Conservation (phyloP, 2,113 vertebrate genomes). For the Ictalurus furcatus region DNA sequence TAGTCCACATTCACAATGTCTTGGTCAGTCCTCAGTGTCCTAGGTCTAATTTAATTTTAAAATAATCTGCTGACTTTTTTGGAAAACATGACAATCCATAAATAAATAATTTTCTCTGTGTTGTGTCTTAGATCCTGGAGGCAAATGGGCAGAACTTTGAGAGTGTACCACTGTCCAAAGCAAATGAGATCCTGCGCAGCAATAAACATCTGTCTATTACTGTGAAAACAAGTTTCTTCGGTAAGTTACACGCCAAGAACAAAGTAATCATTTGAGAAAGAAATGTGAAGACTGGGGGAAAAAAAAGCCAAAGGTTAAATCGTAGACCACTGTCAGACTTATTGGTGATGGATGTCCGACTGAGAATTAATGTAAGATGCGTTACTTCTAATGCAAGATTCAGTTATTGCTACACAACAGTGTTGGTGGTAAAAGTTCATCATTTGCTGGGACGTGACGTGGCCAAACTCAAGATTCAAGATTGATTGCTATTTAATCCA, state of each 20-base stretch:
- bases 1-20: not conserved
- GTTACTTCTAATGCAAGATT: not conserved
- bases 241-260: slow-evolving; percentile 64
- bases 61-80: not conserved
- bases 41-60: not conserved
- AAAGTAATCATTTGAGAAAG: not conserved
- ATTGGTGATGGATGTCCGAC: not conserved
- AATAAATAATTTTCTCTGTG: slow-evolving; percentile 32
- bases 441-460: not conserved
- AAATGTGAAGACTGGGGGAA: not conserved
- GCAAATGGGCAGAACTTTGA: slow-evolving; percentile 99
- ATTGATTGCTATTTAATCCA: not conserved
- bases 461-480: not conserved
- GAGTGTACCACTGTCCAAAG: slow-evolving; percentile 95
- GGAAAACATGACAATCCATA: not conserved
- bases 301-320: not conserved
- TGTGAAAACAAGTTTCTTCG: slow-evolving; percentile 99
- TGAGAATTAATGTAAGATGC: not conserved
- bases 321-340: not conserved
- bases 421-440: not conserved
- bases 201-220: slow-evolving; percentile 98
- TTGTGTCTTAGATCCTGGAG: slow-evolving; percentile 85
- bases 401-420: not conserved
- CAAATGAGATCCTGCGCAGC: slow-evolving; percentile 97
- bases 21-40: not conserved